Conservation (phyloP, 92 coral and sea anemone species). For the Bergia puertoricense region DNA sequence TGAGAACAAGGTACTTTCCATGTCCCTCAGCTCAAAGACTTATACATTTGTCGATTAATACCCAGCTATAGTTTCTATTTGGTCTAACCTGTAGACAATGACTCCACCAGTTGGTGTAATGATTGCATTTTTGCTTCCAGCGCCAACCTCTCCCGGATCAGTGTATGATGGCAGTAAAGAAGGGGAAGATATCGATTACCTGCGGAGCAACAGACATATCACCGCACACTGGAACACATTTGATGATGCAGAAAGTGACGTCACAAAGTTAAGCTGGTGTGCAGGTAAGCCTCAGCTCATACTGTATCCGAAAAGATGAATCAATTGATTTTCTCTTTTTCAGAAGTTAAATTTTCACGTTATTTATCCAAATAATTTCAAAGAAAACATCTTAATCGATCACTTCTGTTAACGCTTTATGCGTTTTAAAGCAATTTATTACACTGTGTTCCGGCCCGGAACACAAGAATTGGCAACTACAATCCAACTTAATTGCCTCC, state of each 20-base stretch:
- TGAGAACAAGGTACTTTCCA: no score
- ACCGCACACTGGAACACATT: constrained; percentile 77
- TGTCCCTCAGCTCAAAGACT: no score
- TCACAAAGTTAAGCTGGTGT: constrained; percentile 78
- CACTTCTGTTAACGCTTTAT: no score
- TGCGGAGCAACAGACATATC: constrained; percentile 60
- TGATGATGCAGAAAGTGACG: constrained; percentile 94
- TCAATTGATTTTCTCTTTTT: no score
- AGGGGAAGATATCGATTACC: constrained; percentile 71
- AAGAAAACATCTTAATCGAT: no score
- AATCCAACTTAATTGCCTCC: no score
- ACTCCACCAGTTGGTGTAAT: background rate
- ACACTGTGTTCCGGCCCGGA: no score
- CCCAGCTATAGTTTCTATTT: background rate
- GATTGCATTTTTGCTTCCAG: constrained; percentile 33
- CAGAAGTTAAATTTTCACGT: no score
- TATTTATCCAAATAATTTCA: no score
- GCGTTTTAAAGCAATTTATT: no score
- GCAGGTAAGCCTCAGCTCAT: constrained; percentile 48
- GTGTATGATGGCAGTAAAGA: constrained; percentile 68
- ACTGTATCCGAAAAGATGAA: background rate
- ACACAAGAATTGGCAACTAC: no score
- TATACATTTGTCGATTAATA: no score
- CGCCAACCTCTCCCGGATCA: constrained; percentile 49
- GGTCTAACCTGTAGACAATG: background rate